Conservation (phyloP, 2,797 vertebrate species). For the Lerista edwardsae region DNA sequence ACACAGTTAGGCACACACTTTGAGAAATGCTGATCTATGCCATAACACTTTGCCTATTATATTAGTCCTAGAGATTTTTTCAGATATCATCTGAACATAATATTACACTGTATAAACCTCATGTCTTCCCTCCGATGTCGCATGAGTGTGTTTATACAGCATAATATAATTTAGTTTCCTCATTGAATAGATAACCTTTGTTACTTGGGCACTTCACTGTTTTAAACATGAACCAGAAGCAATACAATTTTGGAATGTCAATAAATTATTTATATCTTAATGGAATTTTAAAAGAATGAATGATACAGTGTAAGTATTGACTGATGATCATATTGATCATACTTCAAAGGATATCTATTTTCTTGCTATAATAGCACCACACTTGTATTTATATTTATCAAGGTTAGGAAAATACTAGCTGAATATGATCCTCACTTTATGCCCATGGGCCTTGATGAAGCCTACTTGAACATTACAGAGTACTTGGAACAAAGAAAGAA, state of each 20-base stretch:
- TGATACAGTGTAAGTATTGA: constrained; percentile 34
- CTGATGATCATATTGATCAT: constrained; percentile 3
- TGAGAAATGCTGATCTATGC: too few relatives aligned
- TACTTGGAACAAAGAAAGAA: constrained; percentile 87
- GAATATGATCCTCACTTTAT: constrained; percentile 93
- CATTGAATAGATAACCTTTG: background rate
- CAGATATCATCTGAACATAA: too few relatives aligned
- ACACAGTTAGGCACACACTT: too few relatives aligned
- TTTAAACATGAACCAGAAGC: constrained; percentile 39
- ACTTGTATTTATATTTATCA: constrained; percentile 63
- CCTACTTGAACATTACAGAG: constrained; percentile 94
- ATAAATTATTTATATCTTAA: constrained; percentile 54
- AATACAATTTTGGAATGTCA: constrained; percentile 24
- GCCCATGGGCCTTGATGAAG: constrained; percentile 95
- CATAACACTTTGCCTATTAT: too few relatives aligned
- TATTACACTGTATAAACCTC: background rate
- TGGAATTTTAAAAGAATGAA: constrained; percentile 48
- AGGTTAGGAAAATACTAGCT: constrained; percentile 91
- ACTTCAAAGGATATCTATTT: constrained; percentile 13
- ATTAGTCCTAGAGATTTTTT: too few relatives aligned
- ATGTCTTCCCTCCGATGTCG: too few relatives aligned
- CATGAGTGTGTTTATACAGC: background rate
- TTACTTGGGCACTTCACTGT: background rate
- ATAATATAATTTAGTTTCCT: background rate
- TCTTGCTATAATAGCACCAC: constrained; percentile 30